Conservation (phyloP, 2,888 invertebrate species). For the Tenthredo amoena region DNA sequence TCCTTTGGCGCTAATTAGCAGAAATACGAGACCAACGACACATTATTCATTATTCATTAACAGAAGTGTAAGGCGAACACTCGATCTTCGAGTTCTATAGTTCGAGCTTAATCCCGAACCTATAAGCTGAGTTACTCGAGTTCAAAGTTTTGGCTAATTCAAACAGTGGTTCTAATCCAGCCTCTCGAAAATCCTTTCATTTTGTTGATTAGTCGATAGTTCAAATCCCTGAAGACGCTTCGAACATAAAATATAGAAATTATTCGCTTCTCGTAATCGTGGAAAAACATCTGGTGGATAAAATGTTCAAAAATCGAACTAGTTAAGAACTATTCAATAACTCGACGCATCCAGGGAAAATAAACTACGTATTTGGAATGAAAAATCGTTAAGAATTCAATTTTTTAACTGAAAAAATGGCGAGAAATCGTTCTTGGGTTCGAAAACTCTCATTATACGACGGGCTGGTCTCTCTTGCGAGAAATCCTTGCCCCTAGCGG, state of each 20-base stretch:
- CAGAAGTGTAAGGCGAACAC: background rate
- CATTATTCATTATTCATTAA: conserved; percentile 33
- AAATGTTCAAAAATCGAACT: background rate
- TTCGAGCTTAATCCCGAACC: background rate
- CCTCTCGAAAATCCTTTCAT: background rate
- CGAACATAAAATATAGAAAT: background rate
- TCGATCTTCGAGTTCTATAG: background rate
- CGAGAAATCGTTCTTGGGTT: no score
- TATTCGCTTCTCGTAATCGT: background rate
- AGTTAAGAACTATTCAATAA: no score
- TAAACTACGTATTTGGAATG: no score
- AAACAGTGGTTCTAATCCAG: background rate
- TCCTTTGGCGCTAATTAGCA: background rate
- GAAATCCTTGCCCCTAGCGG: no score
- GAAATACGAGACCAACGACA: background rate
- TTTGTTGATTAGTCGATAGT: background rate
- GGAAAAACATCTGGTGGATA: background rate
- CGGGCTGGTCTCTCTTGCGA: no score
- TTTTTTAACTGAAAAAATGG: no score
- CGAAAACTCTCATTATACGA: no score
- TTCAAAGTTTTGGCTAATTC: background rate
- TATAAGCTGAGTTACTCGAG: background rate
- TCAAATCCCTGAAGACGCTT: background rate
- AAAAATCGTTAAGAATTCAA: no score
- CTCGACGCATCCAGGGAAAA: no score